Evolutionary conservation across 2,888 invertebrate genomes (phyloP).

Genomic region (Sarcophaga rosellei): DNA sequence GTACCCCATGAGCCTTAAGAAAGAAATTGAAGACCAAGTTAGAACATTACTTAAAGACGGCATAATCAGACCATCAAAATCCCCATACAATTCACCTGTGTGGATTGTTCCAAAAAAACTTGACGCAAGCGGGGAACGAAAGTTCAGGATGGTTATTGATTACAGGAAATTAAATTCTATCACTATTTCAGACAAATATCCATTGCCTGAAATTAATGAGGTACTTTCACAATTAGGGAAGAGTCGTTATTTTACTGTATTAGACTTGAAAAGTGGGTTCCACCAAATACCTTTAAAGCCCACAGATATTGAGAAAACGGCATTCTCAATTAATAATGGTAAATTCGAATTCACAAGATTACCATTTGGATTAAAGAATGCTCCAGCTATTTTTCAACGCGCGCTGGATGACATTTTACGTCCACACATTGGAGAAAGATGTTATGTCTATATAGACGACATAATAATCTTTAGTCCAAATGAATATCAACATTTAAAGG

Average conservation of each 20-base stretch:
- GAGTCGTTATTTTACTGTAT: background rate
- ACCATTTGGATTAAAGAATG: slow-evolving; percentile 50
- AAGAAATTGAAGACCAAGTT: slow-evolving; percentile 21
- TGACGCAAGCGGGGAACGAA: slow-evolving; percentile 18
- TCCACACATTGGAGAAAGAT: background rate
- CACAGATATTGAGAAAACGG: slow-evolving; percentile 34
- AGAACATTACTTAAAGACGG: slow-evolving; percentile 6
- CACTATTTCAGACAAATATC: slow-evolving; percentile 26
- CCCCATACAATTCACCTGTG: slow-evolving; percentile 52
- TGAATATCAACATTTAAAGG: background rate
- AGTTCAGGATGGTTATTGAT: slow-evolving; percentile 51
- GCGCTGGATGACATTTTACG: slow-evolving; percentile 23
- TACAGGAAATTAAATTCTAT: slow-evolving; percentile 45
- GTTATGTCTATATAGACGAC: slow-evolving; percentile 43
- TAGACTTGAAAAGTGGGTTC: slow-evolving; percentile 32
- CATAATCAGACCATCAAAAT: slow-evolving; percentile 32
- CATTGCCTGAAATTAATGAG: slow-evolving; percentile 28
- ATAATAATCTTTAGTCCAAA: background rate
- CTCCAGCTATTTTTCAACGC: slow-evolving; percentile 42
- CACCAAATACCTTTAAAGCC: slow-evolving; percentile 36
- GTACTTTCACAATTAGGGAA: slow-evolving; percentile 22
- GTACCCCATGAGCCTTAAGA: slow-evolving; percentile 25
- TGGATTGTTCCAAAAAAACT: slow-evolving; percentile 54
- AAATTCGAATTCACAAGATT: slow-evolving; percentile 29
- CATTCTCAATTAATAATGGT: slow-evolving; percentile 35